phyloP scores from a whole-genome alignment of 2,113 vertebrate species.

The Blennius ocellaris region DNA sequence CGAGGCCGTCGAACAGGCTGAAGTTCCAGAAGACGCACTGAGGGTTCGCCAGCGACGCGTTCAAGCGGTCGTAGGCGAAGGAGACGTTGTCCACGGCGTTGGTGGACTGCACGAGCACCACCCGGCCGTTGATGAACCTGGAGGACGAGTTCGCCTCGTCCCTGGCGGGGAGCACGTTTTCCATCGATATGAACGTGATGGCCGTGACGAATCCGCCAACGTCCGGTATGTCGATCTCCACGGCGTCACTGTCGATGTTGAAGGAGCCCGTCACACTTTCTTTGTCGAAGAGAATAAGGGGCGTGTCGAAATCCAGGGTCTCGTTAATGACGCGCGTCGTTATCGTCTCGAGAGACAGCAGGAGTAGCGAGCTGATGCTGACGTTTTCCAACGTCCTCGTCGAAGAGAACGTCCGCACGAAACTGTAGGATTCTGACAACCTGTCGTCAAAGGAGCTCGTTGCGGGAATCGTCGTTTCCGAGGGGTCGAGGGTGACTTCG shows the following conservation, averaged over 20 bases:
- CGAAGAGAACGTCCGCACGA: too few species aligned
- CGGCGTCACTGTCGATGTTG: constrained; percentile 29
- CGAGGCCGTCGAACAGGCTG: constrained; percentile 49
- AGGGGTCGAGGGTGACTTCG: accelerated
- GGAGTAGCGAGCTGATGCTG: constrained; percentile 41
- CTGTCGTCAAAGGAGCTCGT: too few species aligned
- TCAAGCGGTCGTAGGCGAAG: constrained; percentile 80
- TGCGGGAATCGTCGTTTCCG: not conserved
- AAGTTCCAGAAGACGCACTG: constrained; percentile 87
- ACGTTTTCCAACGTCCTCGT: too few species aligned
- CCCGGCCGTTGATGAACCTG: constrained; percentile 77
- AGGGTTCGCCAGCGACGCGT: constrained; percentile 50
- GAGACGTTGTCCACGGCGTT: constrained; percentile 60
- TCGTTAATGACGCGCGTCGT: not conserved
- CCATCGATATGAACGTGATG: constrained; percentile 60
- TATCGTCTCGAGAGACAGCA: constrained; percentile 33
- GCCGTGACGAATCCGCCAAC: constrained; percentile 43
- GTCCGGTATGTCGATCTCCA: constrained; percentile 48
- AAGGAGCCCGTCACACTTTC: constrained; percentile 45
- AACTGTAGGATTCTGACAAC: too few species aligned
- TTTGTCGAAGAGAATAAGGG: constrained; percentile 46
- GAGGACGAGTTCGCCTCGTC: not conserved
- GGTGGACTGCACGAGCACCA: constrained; percentile 77
- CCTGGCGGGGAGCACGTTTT: constrained; percentile 74
- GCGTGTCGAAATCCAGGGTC: constrained; percentile 30